Conservation (phyloP, 2,797 vertebrate species). For the Yasuhikotakia modesta region DNA sequence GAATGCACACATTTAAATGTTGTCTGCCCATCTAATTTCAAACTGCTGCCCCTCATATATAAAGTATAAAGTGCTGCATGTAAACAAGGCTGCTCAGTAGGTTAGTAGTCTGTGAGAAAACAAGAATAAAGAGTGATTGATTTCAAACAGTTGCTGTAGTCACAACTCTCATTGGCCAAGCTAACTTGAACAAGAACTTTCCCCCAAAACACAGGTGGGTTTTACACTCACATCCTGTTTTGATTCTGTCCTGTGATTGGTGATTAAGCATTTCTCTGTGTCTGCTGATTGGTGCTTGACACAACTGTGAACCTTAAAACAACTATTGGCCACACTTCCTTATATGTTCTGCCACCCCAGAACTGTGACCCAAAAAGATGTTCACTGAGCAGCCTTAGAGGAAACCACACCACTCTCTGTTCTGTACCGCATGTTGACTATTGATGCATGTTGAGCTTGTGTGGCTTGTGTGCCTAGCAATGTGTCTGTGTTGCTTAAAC, state of each 20-base stretch:
- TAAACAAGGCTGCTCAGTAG: background rate
- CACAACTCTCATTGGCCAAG: background rate
- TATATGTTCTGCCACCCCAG: background rate
- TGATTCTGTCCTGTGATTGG: background rate
- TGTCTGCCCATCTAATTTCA: background rate
- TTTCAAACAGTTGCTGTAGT: background rate
- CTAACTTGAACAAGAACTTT: background rate
- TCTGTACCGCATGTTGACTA: background rate
- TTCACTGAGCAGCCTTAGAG: background rate
- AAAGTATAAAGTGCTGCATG: background rate
- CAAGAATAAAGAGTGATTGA: background rate
- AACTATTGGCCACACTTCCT: background rate
- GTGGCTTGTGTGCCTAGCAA: background rate
- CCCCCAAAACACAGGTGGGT: background rate
- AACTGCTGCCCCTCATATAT: background rate
- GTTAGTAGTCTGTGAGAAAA: background rate
- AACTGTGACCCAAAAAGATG: background rate
- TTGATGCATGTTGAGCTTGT: background rate
- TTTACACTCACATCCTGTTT: background rate
- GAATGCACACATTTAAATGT: background rate
- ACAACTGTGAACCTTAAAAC: background rate
- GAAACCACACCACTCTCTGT: slow-evolving; percentile 15
- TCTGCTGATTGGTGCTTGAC: background rate
- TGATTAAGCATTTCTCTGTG: too few species aligned
- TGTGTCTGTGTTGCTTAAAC: background rate